These are phyloP conservation scores for Tiliacea aurago DNA, from an alignment of 2,888 invertebrate species.

Conservation along the genomic window DNA sequence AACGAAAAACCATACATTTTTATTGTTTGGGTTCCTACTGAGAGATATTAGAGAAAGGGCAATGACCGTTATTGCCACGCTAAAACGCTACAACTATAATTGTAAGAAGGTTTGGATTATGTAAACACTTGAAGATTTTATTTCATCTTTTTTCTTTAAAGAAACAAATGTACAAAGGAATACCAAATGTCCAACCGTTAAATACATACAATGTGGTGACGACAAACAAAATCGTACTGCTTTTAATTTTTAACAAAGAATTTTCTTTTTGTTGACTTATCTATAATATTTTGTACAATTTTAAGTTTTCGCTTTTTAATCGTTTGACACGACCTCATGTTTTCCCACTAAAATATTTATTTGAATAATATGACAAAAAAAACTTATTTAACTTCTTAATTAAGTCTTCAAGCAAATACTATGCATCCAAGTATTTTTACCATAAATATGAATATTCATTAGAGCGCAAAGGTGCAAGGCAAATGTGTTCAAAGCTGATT, in stretches of 20 bases:
- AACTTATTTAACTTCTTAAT: constrained; percentile 41
- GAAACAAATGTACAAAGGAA: no score
- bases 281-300: not conserved
- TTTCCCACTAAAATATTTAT: not conserved
- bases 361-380: constrained; percentile 14
- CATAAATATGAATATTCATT: constrained; percentile 62
- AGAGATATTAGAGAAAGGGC: no score
- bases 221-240: not conserved
- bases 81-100: no score
- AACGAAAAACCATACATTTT: no score
- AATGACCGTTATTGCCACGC: no score
- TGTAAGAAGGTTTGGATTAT: no score
- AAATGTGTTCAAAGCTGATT: constrained; percentile 56
- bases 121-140: not conserved
- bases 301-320: no score
- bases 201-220: not conserved
- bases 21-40: no score
- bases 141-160: not conserved
- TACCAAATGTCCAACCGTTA: no score
- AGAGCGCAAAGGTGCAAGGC: constrained; percentile 57
- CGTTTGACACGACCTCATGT: not conserved
- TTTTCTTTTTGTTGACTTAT: no score
- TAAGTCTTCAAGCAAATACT: constrained; percentile 33
- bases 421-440: constrained; percentile 34
- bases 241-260: not conserved